Percentiles rank a stretch among this genome's conserved stretches.
Conservation (phyloP, 2,113 vertebrate species). For the Proterorhinus semilunaris region DNA sequence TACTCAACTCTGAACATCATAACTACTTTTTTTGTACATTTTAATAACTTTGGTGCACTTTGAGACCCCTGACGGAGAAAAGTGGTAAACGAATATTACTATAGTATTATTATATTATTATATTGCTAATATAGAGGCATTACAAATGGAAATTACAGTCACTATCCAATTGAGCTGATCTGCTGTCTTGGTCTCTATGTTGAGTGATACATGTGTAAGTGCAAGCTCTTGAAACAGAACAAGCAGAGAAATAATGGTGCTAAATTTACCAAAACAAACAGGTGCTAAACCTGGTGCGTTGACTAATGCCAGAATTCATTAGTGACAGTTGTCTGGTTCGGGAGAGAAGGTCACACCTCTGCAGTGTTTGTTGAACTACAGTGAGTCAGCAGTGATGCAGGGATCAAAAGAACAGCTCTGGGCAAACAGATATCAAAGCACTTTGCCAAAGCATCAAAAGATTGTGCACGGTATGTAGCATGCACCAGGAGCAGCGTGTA, state of each 20-base stretch:
- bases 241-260: not conserved
- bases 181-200: not conserved
- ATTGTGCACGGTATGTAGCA: not conserved
- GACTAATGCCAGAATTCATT: not conserved
- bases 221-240: not conserved
- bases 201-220: no score
- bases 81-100: no score
- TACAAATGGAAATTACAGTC: no score
- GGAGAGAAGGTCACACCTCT: conserved; percentile 20
- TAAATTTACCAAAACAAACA: not conserved
- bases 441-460: conserved; percentile 28
- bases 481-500: conserved; percentile 2
- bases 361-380: conserved; percentile 2
- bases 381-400: conserved; percentile 21
- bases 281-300: not conserved
- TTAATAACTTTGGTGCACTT: no score
- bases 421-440: conserved; percentile 23
- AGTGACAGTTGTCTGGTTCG: conserved; percentile 1
- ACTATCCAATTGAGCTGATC: not conserved
- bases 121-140: no score
- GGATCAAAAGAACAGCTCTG: conserved; percentile 25
- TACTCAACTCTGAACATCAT: not conserved
- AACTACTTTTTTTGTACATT: no score
- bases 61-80: no score
- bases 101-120: no score